Evolutionary conservation across 2,797 vertebrate genomes (phyloP), one percentile per base, ranked within the genome.

Genomic region (Numenius phaeopus): DNA sequence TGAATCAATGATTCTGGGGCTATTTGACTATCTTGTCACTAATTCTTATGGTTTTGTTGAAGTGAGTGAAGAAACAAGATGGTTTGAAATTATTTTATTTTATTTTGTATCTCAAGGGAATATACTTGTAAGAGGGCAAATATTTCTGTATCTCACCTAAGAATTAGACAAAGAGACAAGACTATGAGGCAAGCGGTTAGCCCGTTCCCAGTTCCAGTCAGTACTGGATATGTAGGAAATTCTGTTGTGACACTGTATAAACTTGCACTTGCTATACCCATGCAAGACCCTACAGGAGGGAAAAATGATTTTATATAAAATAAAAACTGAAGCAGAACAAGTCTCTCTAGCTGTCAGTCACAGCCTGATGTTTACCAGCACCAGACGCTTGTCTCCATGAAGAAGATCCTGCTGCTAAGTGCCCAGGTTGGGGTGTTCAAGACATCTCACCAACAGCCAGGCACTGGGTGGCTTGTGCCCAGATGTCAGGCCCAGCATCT

Each of bases 351-450:
- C 27, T 66, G 16, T 7, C 18, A 23, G 20, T 79, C 40, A 52
- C 26, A 54, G 26, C 30, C 30, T 42, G 18, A 26, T 46, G 7
- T 22, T 66, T 34, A 65, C 14, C 20, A 34, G 23, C 32, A 39
- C 14, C 29, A 34, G 29, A 58, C 3, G 5, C 2, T 2, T 20
- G 14, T 34, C 24, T 52, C 14, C 44, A 47, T 2, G 1, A 37
- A 34, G 37, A 0, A 2, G 21, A 42, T n/a, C 9, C 10, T 71
- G 39, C 27, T n/a, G 29, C 14, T 15, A 62, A 11, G 7, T 54
- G 12, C 4, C 10, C 5, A 7, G 23, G 18, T 37, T 20, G 11
- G 10, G 20, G 3, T 39, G 29, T 42, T 30, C 21, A 57, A 59
- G 9, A 5, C 0, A 2, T 24, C 11, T 10, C 37, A 57, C 3